Evolutionary conservation across 1,140 invertebrate species (phyloP), one percentile per base, ranked within the genome.

Genomic region (Caenorhabditis latens): DNA sequence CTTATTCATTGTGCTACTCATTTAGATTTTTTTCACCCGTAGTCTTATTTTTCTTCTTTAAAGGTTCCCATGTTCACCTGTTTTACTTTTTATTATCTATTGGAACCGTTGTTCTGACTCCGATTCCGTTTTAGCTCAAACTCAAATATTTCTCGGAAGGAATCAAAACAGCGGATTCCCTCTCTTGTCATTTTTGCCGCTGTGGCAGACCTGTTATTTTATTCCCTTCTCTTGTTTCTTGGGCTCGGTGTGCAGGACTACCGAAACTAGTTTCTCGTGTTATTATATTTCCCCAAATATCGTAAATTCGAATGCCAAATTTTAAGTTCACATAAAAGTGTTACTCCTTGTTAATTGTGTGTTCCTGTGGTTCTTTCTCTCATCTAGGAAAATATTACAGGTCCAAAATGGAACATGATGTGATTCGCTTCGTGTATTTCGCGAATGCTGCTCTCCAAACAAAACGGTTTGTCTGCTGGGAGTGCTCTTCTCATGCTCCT

Each of bases 401-500:
- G 57, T 3, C n/a, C 57, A 21, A 58, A 58, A 58, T n/a, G 16
- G 57, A 8, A 58, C 16, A 58, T 58, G 4, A 58, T 58, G 55
- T 58, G 14, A 50, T 50, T 50, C 14, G 50, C 0, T 53, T 53
- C 9, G 50, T 14, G 50, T 9, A 53, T 3, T 11, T 14, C 13
- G 50, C 9, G 50, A n/a, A n/a, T n/a, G n/a, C 50, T 7, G 7
- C 71, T 50, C 46, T 79, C 46, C 71, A 79, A 79, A 79, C 46
- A 79, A 79, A 50, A 50, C 71, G 46, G 71, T 79, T 79, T 79
- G 32, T 32, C 32, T 7, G 24, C 13, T 71, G 19, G 42, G 71
- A 79, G 71, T 48, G 71, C 46, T 79, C 55, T 19, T 58, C 63
- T 65, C 63, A 46, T 71, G 67, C 67, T 46, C 40, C 43, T 71